phyloP scores from a whole-genome alignment of 2,888 invertebrate species.

The Ophion ventricosus region DNA sequence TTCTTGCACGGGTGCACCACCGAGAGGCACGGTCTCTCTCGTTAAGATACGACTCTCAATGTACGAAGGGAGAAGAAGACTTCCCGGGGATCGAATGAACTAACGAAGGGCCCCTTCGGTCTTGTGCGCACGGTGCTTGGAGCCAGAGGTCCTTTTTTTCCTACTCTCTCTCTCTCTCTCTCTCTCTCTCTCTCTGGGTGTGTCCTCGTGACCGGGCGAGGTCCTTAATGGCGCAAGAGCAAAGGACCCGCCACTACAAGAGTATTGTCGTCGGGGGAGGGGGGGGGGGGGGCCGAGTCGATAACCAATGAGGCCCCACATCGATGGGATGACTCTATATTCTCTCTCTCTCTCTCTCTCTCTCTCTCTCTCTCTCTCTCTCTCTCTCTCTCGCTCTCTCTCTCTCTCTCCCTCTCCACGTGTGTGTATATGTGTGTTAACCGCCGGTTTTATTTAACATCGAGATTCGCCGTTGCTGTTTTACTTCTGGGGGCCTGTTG shows the following conservation, averaged over 20 bases:
- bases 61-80: neutral
- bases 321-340: conserved; percentile 39
- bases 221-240: conserved; percentile 61
- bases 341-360: too few species aligned
- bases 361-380: too few species aligned
- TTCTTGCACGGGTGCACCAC: too few species aligned
- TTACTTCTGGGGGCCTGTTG: conserved; percentile 60
- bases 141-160: conserved; percentile 36
- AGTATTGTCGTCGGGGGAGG: conserved; percentile 56
- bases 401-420: too few species aligned
- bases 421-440: conserved; percentile 36
- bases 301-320: conserved; percentile 61
- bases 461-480: conserved; percentile 55
- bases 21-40: too few species aligned
- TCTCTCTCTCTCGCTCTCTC: too few species aligned
- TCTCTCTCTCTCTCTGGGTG: conserved; percentile 15
- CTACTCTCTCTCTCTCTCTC: conserved; percentile 9
- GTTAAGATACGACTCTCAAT: neutral
- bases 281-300: conserved; percentile 46
- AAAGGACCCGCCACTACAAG: conserved; percentile 52
- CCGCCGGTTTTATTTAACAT: conserved; percentile 65
- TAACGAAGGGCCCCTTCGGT: neutral
- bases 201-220: conserved; percentile 45
- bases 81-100: conserved; percentile 23
- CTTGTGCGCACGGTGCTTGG: conserved; percentile 25